Percentiles rank a stretch among this genome's conserved stretches.
phyloP scores from a whole-genome alignment of 2,888 invertebrate genomes.

The Macrophya annulata region DNA sequence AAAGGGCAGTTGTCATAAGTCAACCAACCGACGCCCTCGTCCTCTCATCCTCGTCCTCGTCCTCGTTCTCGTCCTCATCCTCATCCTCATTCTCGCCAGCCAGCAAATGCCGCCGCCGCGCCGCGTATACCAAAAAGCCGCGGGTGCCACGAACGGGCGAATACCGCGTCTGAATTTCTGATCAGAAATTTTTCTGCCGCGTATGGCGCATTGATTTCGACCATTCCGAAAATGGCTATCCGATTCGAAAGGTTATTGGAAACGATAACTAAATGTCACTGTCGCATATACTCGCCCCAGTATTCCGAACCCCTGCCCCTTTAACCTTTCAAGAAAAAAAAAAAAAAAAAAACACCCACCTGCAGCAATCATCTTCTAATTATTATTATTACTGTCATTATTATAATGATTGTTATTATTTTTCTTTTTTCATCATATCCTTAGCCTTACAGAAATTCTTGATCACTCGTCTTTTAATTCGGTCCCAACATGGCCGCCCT shows the following conservation, averaged over 20 bases:
- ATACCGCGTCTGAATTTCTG: slow-evolving; percentile 36
- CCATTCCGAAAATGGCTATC: slow-evolving; percentile 36
- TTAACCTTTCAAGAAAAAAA: neutral
- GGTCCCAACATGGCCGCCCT: neutral
- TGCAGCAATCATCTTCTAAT: neutral
- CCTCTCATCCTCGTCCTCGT: slow-evolving; percentile 19
- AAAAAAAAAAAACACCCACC: neutral
- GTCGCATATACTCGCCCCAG: neutral
- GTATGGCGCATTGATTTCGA: slow-evolving; percentile 28
- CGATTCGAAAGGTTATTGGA: slow-evolving; percentile 42
- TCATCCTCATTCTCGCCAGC: neutral
- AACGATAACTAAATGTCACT: slow-evolving; percentile 44
- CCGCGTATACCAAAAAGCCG: neutral
- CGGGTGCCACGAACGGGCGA: slow-evolving; percentile 29
- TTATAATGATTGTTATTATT: neutral
- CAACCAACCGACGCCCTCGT: slow-evolving; percentile 28
- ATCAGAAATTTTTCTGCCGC: neutral
- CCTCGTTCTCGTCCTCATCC: neutral
- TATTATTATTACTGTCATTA: neutral
- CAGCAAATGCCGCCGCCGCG: neutral
- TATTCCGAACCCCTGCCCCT: neutral
- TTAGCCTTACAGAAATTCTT: neutral
- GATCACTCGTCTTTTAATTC: neutral
- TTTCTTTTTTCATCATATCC: too few species aligned
- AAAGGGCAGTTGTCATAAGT: slow-evolving; percentile 41